Evolutionary conservation across 2,113 vertebrate genomes (phyloP).

Genomic region (Grammomys dolichurus): DNA sequence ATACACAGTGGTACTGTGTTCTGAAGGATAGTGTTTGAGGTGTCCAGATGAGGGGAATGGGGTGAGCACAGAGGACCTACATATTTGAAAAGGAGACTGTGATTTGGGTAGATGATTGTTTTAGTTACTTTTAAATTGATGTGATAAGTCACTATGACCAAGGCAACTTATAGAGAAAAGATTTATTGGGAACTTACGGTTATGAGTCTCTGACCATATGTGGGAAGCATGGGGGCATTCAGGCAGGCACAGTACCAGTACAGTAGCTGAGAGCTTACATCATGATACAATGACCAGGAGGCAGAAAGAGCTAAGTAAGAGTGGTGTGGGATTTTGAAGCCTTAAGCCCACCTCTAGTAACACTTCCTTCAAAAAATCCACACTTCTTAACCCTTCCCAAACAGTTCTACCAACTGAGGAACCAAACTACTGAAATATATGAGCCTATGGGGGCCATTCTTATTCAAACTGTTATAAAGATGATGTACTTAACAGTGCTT

Average conservation of each 20-base stretch:
- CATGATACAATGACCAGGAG: background rate
- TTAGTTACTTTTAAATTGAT: background rate
- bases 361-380: background rate
- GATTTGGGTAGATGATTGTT: background rate
- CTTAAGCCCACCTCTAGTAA: background rate
- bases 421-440: background rate
- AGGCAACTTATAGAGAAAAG: background rate
- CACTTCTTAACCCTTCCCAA: background rate
- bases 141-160: background rate
- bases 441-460: background rate
- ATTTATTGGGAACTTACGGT: background rate
- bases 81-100: background rate
- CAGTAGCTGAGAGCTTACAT: background rate
- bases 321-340: background rate
- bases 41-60: background rate
- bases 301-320: background rate
- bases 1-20: background rate
- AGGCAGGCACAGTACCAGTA: background rate
- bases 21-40: background rate
- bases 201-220: background rate
- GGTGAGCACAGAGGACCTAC: background rate
- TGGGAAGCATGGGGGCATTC: background rate
- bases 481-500: background rate
- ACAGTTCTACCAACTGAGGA: background rate
- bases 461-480: background rate